Conservation (phyloP, 2,888 invertebrate species). For the Exocentrus adspersus region DNA sequence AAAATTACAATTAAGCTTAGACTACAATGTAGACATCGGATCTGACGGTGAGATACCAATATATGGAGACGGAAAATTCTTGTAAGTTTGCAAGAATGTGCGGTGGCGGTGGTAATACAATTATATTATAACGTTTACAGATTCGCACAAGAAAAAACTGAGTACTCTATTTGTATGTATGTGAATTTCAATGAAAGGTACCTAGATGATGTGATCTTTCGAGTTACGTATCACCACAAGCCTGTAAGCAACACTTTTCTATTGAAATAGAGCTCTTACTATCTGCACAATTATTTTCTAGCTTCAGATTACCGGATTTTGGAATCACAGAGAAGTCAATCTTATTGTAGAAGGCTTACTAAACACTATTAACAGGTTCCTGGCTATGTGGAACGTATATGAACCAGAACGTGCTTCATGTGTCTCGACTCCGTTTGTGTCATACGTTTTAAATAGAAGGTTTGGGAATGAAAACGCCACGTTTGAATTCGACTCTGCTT, state of each 20-base stretch:
- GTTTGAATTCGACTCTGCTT: constrained; percentile 11
- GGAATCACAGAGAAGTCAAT: constrained; percentile 19
- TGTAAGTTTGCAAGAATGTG: too few species aligned
- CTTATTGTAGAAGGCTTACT: constrained; percentile 13
- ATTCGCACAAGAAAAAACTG: constrained; percentile 5
- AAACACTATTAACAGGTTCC: constrained; percentile 15
- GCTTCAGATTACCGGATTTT: constrained; percentile 33
- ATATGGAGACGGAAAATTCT: constrained; percentile 30
- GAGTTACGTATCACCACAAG: constrained; percentile 1
- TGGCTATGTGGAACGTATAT: constrained; percentile 32
- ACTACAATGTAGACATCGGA: constrained; percentile 30
- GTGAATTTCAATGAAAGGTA: constrained; percentile 14
- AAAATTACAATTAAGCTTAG: constrained; percentile 18
- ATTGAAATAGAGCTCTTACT: too few species aligned
- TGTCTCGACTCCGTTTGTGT: constrained; percentile 16
- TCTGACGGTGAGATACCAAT: constrained; percentile 28
- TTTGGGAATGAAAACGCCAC: constrained; percentile 7
- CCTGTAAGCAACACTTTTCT: constrained; percentile 19
- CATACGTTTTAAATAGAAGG: constrained; percentile 16
- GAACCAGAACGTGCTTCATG: constrained; percentile 22
- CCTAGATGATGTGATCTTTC: constrained; percentile 5
- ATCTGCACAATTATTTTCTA: constrained; percentile 28
- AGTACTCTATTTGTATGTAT: constrained; percentile 7
- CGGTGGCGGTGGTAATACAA: too few species aligned
- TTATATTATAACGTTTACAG: constrained; percentile 12